Base-by-base conservation (phyloP, 2,113 vertebrate genomes). In the Apodemus speciosus region DNA sequence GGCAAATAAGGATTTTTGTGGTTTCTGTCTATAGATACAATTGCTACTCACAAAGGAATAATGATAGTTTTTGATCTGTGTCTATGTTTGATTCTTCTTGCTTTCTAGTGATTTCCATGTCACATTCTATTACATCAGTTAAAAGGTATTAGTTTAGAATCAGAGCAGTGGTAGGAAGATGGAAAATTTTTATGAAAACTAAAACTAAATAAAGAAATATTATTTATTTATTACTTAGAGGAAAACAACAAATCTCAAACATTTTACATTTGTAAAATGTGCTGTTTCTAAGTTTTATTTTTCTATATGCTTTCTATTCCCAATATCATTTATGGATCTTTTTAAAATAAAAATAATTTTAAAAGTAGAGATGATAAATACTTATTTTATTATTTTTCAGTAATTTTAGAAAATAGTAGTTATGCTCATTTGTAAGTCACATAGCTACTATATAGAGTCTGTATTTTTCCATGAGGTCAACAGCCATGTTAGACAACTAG, bases 91-190 rank as follows among this genome's bases (percentile, higher is more conserved):
- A 77, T 89, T 90, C 13, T 43, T 85, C 93, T 88, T 66, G 43
- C 49, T 95, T 84, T 93, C 72, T 89, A 90, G 90, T 91, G 88
- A 93, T 95, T 94, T 95, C 58, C 40, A 81, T 43, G 62, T 95
- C 83, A 89, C 18, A 51, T 68, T 72, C 32, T 14, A 95, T 95
- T 94, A 87, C 38, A 93, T 92, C 21, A 80, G 93, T 88, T 94
- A 69, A 87, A 93, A 95, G 6, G 30, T 96, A 51, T 86, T 94
- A 71, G 72, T 84, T 95, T 93, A 93, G 53, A 93, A 32, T 21
- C 7, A 38, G 77, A 66, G 27, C 32, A 58, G n/a, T 75, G 53
- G 30, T 27, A 85, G 58, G 38, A 93, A 93, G 94, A 89, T n/a
- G 88, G 30, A 80, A 73, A 89, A 91, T 25, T 62, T 69, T 20